Evolutionary conservation across 2,113 vertebrate genomes (phyloP).

Genomic region (Kobus ellipsiprymnus): DNA sequence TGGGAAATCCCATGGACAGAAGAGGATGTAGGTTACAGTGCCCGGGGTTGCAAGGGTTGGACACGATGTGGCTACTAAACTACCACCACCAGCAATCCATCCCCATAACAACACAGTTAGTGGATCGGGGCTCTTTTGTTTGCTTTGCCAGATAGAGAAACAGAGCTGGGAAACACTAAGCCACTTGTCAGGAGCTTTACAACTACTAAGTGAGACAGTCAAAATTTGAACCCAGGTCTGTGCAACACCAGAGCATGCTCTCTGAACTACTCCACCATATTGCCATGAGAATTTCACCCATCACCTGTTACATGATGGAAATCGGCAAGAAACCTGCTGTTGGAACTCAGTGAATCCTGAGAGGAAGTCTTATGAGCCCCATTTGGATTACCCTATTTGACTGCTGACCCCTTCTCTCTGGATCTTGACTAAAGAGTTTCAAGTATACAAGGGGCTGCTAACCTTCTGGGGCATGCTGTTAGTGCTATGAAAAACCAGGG

Average conservation of each 20-base stretch:
- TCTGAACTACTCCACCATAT: not conserved
- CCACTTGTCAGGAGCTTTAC: not conserved
- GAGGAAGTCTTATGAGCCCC: not conserved
- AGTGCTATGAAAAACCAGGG: not conserved
- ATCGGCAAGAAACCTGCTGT: not conserved
- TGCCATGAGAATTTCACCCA: not conserved
- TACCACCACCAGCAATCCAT: not conserved
- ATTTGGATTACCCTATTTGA: not conserved
- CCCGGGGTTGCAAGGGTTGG: accelerated
- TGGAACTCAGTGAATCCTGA: not conserved
- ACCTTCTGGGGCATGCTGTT: not conserved
- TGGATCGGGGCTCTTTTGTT: not conserved
- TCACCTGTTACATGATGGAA: not conserved
- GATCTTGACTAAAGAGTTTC: not conserved
- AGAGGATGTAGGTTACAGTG: not conserved
- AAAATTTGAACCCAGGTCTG: not conserved
- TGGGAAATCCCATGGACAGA: not conserved
- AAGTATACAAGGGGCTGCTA: not conserved
- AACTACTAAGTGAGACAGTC: not conserved
- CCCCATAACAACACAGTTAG: not conserved
- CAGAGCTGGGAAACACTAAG: not conserved
- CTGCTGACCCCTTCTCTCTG: not conserved
- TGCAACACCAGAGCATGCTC: not conserved
- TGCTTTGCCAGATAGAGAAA: not conserved
- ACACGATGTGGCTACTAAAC: not conserved